These are phyloP conservation scores for Kryptolebias ocellatus DNA, from an alignment of 2,797 vertebrate genomes.

Conservation along the genomic window DNA sequence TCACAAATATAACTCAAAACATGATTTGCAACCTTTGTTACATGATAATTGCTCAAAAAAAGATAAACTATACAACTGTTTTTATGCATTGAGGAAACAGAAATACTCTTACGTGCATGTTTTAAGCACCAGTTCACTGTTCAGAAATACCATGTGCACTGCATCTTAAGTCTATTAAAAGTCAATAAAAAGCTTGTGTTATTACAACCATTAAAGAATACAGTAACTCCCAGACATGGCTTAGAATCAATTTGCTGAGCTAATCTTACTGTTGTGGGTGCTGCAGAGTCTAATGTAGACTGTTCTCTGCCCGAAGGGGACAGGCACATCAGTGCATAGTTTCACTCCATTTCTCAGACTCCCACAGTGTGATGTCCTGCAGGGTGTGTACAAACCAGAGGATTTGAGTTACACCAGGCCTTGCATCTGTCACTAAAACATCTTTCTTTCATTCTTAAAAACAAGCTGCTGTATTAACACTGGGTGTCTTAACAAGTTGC, in stretches of 20 bases:
- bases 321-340: constrained; percentile 64
- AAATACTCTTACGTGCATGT: too few species aligned
- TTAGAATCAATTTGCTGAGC: constrained; percentile 57
- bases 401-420: constrained; percentile 71
- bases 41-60: too few species aligned
- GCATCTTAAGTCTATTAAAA: too few species aligned
- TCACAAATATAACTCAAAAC: too few species aligned
- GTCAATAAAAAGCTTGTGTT: background rate
- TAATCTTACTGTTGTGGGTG: constrained; percentile 44
- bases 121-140: too few species aligned
- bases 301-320: constrained; percentile 60
- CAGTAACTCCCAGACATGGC: constrained; percentile 38
- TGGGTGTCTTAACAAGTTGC: constrained; percentile 30
- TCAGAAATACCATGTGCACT: too few species aligned
- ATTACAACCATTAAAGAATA: constrained; percentile 52
- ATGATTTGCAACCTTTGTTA: too few species aligned
- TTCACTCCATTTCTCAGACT: constrained; percentile 66
- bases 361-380: constrained; percentile 59
- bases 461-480: constrained; percentile 50
- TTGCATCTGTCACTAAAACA: constrained; percentile 76
- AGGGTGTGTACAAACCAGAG: constrained; percentile 64
- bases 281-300: constrained; percentile 52
- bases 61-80: too few species aligned
- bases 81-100: too few species aligned
- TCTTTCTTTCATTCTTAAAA: constrained; percentile 55